Conservation (phyloP, 2,888 invertebrate genomes). For the Drosophila formosana region DNA sequence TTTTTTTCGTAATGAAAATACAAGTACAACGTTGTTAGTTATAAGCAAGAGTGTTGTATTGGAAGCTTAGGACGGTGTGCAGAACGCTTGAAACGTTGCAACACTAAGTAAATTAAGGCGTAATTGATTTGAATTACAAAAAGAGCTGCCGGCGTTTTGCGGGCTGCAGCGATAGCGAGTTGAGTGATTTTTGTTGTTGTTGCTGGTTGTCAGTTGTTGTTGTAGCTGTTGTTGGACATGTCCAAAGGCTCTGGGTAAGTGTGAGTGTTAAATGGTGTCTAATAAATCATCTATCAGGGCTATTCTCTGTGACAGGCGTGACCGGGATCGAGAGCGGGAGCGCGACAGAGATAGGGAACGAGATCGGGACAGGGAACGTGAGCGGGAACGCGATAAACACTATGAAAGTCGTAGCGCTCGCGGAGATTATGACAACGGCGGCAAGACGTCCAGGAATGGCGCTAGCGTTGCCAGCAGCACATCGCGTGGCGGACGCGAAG, state of each 20-base stretch:
- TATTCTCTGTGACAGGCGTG: constrained; percentile 47
- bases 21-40: not conserved
- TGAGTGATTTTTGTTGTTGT: constrained; percentile 10
- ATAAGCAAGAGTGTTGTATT: not conserved
- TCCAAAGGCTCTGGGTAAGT: constrained; percentile 72
- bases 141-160: constrained; percentile 29
- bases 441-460: constrained; percentile 73
- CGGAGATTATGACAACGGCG: constrained; percentile 67
- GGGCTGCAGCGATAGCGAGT: constrained; percentile 3
- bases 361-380: constrained; percentile 72
- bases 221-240: constrained; percentile 43
- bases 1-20: constrained; percentile 4
- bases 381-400: constrained; percentile 79
- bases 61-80: not conserved
- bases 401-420: constrained; percentile 59
- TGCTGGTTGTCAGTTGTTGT: constrained; percentile 1
- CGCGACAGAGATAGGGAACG: constrained; percentile 59
- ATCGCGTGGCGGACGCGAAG: constrained; percentile 68
- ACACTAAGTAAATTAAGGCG: not conserved
- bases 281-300: not conserved
- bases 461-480: constrained; percentile 62
- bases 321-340: constrained; percentile 63
- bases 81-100: not conserved
- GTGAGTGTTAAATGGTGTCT: no score
- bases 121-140: not conserved